A percentile compares a stretch with the other conserved stretches of the same genome.
These are phyloP conservation scores for Formica aserva DNA, from an alignment of 2,888 invertebrate genomes.

Conservation along the genomic window DNA sequence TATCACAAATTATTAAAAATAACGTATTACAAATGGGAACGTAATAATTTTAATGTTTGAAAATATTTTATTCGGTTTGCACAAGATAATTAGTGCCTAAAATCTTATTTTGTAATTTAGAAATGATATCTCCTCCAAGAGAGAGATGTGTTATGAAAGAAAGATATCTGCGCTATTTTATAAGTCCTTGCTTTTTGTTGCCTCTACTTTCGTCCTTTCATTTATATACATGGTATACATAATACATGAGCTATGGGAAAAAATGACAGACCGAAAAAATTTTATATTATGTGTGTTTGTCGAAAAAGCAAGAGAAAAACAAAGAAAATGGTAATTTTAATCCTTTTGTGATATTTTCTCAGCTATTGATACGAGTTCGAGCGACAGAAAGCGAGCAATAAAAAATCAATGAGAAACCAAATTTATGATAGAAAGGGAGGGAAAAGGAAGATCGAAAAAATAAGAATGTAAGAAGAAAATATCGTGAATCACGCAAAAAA, in stretches of 20 bases:
- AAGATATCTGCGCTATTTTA: not conserved
- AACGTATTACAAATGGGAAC: not conserved
- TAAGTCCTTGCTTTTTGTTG: not conserved
- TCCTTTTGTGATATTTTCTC: not conserved
- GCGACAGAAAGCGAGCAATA: too few relatives aligned
- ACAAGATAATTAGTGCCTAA: not conserved
- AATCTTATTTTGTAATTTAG: not conserved
- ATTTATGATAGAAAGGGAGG: not conserved
- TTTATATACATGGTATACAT: constrained; percentile 4
- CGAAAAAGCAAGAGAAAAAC: not conserved
- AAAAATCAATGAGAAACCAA: not conserved
- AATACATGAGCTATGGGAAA: not conserved
- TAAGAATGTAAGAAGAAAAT: not conserved
- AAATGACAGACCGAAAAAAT: not conserved
- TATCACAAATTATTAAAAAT: not conserved
- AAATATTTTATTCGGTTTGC: not conserved
- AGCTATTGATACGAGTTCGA: not conserved
- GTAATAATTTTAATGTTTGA: not conserved
- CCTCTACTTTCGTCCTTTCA: not conserved
- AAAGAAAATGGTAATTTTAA: not conserved
- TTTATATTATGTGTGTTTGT: not conserved
- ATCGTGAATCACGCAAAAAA: not conserved
- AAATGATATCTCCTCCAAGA: not conserved
- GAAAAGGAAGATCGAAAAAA: not conserved
- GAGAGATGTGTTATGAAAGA: not conserved